phyloP scores from a whole-genome alignment of 2,113 vertebrate genomes.

The Lucifuga dentata region DNA sequence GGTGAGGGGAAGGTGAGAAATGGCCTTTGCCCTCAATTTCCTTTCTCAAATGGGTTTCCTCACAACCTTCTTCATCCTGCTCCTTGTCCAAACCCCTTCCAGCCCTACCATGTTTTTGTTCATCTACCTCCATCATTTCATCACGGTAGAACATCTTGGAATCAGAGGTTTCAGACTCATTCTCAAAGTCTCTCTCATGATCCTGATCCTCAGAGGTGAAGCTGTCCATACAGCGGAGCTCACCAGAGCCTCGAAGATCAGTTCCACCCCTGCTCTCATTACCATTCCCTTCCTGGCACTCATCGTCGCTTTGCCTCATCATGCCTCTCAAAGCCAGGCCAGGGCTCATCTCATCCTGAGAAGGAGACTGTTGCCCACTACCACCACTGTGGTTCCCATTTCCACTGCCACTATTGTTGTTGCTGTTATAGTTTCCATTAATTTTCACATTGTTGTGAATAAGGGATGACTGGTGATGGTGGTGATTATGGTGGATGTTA shows the following conservation, averaged over 20 bases:
- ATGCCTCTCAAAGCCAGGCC: constrained; percentile 92
- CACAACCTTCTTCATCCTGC: constrained; percentile 65
- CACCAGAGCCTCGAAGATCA: constrained; percentile 80
- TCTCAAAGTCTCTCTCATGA: constrained; percentile 97
- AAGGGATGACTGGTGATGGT: constrained; percentile 72
- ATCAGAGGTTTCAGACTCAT: constrained; percentile 96
- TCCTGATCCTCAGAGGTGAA: constrained; percentile 99
- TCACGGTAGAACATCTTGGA: constrained; percentile 90
- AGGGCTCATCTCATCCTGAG: constrained; percentile 96
- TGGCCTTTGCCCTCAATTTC: constrained; percentile 89
- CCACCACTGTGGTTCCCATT: constrained; percentile 89
- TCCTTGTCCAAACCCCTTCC: constrained; percentile 72
- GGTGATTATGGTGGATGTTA: constrained; percentile 74
- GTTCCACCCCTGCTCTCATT: constrained; percentile 78
- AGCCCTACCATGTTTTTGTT: constrained; percentile 74
- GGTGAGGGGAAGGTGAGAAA: constrained; percentile 87
- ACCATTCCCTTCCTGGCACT: constrained; percentile 84
- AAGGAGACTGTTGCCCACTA: constrained; percentile 92
- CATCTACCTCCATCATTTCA: constrained; percentile 93
- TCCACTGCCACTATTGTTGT: constrained; percentile 88
- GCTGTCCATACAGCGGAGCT: constrained; percentile 92
- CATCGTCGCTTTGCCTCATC: constrained; percentile 87
- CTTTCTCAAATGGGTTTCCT: constrained; percentile 80
- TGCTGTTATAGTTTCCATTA: constrained; percentile 89
- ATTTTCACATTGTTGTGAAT: constrained; percentile 81